A percentile compares a stretch with the other conserved stretches of the same genome.
These are phyloP conservation scores for Eptesicus fuscus DNA, from an alignment of 2,113 vertebrate species.

Conservation along the genomic window DNA sequence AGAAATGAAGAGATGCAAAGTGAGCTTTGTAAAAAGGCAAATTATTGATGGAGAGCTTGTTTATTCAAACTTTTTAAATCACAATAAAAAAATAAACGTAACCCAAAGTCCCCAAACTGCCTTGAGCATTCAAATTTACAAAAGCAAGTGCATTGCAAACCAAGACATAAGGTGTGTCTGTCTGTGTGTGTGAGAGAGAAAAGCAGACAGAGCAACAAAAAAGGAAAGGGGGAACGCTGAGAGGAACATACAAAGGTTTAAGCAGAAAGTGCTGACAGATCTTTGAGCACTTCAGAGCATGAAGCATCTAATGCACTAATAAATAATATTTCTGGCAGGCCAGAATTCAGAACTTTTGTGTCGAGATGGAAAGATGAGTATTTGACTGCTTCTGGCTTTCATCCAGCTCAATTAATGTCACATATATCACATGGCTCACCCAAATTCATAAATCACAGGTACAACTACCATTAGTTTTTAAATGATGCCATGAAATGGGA, in stretches of 20 bases:
- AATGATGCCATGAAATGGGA: slow-evolving; percentile 34
- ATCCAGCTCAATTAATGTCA: slow-evolving; percentile 70
- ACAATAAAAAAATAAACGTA: neutral
- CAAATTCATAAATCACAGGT: slow-evolving; percentile 73
- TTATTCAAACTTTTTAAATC: neutral
- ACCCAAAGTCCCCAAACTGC: neutral
- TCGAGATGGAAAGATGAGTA: slow-evolving; percentile 22
- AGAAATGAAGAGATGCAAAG: neutral
- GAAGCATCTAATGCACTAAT: slow-evolving; percentile 60
- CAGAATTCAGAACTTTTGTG: slow-evolving; percentile 74
- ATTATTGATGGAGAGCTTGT: neutral
- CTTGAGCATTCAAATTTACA: neutral
- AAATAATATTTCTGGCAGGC: slow-evolving; percentile 67
- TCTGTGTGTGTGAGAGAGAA: neutral
- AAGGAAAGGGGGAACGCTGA: neutral
- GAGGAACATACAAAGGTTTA: neutral
- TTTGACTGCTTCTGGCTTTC: slow-evolving; percentile 75
- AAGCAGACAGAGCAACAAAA: neutral
- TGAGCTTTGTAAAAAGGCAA: neutral
- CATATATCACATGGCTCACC: slow-evolving; percentile 59
- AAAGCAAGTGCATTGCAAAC: neutral
- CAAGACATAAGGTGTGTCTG: neutral
- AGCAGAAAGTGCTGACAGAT: slow-evolving; percentile 44
- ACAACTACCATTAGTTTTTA: slow-evolving; percentile 44
- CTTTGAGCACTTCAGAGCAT: slow-evolving; percentile 39